phyloP scores from a whole-genome alignment of 2,113 vertebrate genomes.

The Salvelinus sp. region DNA sequence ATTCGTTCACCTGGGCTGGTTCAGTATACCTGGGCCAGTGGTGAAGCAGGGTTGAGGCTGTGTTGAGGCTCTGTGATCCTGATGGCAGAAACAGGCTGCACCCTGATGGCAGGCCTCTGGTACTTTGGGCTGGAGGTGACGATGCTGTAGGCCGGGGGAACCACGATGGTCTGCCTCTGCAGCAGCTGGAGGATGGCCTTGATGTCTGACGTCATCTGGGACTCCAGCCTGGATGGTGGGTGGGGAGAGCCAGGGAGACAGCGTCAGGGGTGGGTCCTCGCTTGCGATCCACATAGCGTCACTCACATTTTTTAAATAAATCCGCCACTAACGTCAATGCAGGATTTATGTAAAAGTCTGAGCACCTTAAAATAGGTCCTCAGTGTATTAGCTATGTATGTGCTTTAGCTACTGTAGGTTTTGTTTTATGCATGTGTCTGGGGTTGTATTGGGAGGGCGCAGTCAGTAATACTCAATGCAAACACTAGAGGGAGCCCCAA shows the following conservation, averaged over 20 bases:
- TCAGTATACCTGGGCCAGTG: conserved; percentile 47
- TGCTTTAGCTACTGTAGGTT: too few species aligned
- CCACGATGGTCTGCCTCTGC: conserved; percentile 82
- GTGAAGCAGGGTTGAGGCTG: conserved; percentile 69
- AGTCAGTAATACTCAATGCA: background rate
- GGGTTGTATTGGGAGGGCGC: background rate
- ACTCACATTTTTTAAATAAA: too few species aligned
- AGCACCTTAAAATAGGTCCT: background rate
- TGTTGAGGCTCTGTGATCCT: conserved; percentile 65
- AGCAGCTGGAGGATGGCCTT: conserved; percentile 94
- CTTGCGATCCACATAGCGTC: too few species aligned
- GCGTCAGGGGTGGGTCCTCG: background rate
- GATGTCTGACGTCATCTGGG: conserved; percentile 94
- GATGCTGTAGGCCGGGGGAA: conserved; percentile 91
- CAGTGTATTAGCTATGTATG: background rate
- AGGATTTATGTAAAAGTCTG: too few species aligned
- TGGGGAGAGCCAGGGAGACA: background rate
- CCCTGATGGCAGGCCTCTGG: conserved; percentile 70
- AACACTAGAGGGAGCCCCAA: conserved; percentile 53
- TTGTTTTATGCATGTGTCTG: background rate
- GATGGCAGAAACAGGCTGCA: conserved; percentile 74
- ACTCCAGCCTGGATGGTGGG: conserved; percentile 82
- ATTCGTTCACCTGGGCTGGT: conserved; percentile 6
- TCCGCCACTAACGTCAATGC: too few species aligned
- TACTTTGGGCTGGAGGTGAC: conserved; percentile 84